Evolutionary conservation across 2,888 invertebrate species (phyloP).

Genomic region (Drosophila nr. medialis): DNA sequence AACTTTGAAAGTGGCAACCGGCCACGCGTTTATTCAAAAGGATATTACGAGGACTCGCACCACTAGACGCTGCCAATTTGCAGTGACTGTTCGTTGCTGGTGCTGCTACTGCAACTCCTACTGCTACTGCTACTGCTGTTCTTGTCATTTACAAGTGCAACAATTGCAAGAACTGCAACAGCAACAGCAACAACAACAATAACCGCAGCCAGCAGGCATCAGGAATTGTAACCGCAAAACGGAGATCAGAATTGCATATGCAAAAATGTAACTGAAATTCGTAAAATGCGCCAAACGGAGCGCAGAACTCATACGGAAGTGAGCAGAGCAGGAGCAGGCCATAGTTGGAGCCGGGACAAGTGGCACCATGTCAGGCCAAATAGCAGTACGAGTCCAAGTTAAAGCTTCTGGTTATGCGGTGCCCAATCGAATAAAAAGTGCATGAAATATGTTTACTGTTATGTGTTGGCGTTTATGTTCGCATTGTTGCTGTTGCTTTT

Average conservation of each 20-base stretch:
- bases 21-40: conserved; percentile 66
- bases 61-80: conserved; percentile 51
- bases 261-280: conserved; percentile 74
- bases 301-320: conserved; percentile 2
- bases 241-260: conserved; percentile 74
- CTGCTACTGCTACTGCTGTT: conserved; percentile 38
- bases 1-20: conserved; percentile 44
- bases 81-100: conserved; percentile 23
- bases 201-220: conserved; percentile 46
- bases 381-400: conserved; percentile 24
- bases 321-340: conserved; percentile 7
- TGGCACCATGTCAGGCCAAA: background rate
- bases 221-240: conserved; percentile 67
- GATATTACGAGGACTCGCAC: conserved; percentile 53
- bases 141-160: conserved; percentile 70
- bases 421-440: conserved; percentile 69
- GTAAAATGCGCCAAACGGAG: conserved; percentile 47
- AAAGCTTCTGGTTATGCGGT: conserved; percentile 45
- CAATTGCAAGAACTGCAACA: conserved; percentile 28
- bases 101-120: conserved; percentile 16
- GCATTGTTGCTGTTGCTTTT: conserved; percentile 27
- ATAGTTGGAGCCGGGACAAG: conserved; percentile 4
- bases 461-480: conserved; percentile 70
- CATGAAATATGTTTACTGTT: conserved; percentile 72
- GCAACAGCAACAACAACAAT: conserved; percentile 7